Evolutionary conservation across 2,888 invertebrate genomes (phyloP), one percentile per base, ranked within the genome.

Genomic region (Troides oblongomaculatus): DNA sequence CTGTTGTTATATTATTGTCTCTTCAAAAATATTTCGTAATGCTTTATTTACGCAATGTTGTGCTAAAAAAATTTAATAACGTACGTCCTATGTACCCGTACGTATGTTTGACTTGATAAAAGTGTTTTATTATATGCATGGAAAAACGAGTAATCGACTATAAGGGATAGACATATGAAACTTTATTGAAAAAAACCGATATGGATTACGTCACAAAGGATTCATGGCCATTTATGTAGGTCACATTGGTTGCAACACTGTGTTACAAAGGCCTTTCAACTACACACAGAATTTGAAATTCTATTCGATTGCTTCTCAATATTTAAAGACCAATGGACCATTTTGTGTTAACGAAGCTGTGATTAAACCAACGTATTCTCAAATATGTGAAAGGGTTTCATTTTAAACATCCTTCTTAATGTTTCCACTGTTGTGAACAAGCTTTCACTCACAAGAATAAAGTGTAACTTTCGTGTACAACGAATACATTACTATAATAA

Each of bases 251-350:
- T 25, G 65, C 60, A 53, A 61, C 61, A 60, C 18, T 5, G 21
- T 25, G 66, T 53, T 60, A 60, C 66, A 66, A 53, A 60, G 36
- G 50, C 23, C 39, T 59, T 60, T n/a, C 18, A 50, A 8, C 66
- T 36, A n/a, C 30, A 50, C 21, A 60, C 36, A 36, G 36, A 53
- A 59, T 66, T 66, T 66, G 36, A 53, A 66, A 66, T 66, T 53
- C 36, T 60, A 30, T 60, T 50, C n/a, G 50, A 53, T 59, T 61
- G 60, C 17, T 12, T 36, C 8, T 1, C 17, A 30, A 65, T 18
- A 30, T 59, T 23, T 25, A 46, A 6, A 21, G 14, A 21, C 14
- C 57, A 21, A 21, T 8, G 12, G 18, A 21, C 6, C 57, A 57
- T n/a, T 57, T 21, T 21, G 18, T 57, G 10, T 57, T 57, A 57